Base-by-base conservation (phyloP, 2,888 invertebrate species). In the Cephus spinipes region DNA sequence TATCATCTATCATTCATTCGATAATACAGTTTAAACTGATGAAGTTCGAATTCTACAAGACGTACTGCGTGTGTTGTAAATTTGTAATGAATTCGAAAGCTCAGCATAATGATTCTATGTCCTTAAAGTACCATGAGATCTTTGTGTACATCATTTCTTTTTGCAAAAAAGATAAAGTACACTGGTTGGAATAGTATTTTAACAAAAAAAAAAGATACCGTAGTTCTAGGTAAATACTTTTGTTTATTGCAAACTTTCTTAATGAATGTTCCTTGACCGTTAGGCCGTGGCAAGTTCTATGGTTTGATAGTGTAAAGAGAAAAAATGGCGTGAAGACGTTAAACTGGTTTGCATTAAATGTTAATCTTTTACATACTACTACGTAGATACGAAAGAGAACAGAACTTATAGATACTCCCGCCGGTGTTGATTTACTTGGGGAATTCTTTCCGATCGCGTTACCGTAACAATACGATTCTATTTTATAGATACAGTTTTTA, bases 401-500 rank as follows among this genome's bases (percentile, higher is more conserved):
- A 71, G 31, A 30, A 71, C 9, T 71, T 71, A 71, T 12, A 30
- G 71, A 30, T 30, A 71, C 23, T 31, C 55, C 55, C 15, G 9
- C 23, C n/a, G 12, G 71, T 31, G n/a, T 33, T 15, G 33, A 12
- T 71, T 71, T 71, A 31, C 23, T 55, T 71, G 9, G 9, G 30
- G 32, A 15, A 12, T 15, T 30, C 30, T 30, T 71, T 71, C 71
- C 12, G 2, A 71, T 12, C 33, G 23, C 31, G 71, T 71, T 32
- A 71, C 71, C 33, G 33, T 71, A 33, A 71, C 33, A 33, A 71
- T 71, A 33, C 31, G 31, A 32, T 33, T 34, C n/a, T 30, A 33
- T 34, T 74, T 74, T 40, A 35, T 34, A 34, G 35, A 74, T 74
- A 74, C 36, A 34, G 33, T 74, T 40, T 74, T 74, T 74, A 74